Percentiles rank a stretch among this genome's conserved stretches.
Evolutionary conservation across 2,888 invertebrate species (phyloP).

Genomic region (Vanessa cardui): DNA sequence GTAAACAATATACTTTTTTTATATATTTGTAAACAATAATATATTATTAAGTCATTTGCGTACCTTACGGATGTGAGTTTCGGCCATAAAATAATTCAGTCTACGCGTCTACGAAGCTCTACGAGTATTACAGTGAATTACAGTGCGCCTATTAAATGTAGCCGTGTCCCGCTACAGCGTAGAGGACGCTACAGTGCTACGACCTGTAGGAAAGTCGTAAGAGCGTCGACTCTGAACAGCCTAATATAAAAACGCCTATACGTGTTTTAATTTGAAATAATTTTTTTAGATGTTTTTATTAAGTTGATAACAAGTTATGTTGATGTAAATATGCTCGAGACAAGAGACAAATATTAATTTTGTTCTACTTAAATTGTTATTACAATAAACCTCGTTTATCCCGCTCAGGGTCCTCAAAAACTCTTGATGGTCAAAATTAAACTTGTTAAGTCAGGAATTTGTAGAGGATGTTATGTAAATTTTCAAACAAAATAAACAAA

Average conservation of each 20-base stretch:
- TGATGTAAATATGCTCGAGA: too few relatives aligned
- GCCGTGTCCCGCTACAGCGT: slow-evolving; percentile 25
- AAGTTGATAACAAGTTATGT: too few relatives aligned
- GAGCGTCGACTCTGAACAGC: slow-evolving; percentile 33
- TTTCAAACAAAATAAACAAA: too few relatives aligned
- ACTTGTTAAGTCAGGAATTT: too few relatives aligned
- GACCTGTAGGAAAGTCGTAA: slow-evolving; percentile 41
- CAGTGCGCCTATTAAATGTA: slow-evolving; percentile 3
- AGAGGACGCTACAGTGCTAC: slow-evolving; percentile 40
- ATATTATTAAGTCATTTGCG: slow-evolving; percentile 3
- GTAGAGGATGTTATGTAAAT: too few relatives aligned
- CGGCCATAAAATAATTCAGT: background rate
- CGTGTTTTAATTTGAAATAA: background rate
- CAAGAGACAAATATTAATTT: too few relatives aligned
- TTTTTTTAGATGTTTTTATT: background rate
- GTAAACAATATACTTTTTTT: too few relatives aligned
- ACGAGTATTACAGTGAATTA: slow-evolving; percentile 7
- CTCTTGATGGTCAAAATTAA: too few relatives aligned
- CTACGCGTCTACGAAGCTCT: slow-evolving; percentile 6
- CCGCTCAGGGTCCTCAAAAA: too few relatives aligned
- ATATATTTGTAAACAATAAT: background rate
- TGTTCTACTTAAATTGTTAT: too few relatives aligned
- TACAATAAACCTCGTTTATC: too few relatives aligned
- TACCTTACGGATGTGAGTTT: background rate
- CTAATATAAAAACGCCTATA: background rate